Evolutionary conservation across 2,888 invertebrate species (phyloP), one percentile per base, ranked within the genome.

Genomic region (Mythimna albipuncta): DNA sequence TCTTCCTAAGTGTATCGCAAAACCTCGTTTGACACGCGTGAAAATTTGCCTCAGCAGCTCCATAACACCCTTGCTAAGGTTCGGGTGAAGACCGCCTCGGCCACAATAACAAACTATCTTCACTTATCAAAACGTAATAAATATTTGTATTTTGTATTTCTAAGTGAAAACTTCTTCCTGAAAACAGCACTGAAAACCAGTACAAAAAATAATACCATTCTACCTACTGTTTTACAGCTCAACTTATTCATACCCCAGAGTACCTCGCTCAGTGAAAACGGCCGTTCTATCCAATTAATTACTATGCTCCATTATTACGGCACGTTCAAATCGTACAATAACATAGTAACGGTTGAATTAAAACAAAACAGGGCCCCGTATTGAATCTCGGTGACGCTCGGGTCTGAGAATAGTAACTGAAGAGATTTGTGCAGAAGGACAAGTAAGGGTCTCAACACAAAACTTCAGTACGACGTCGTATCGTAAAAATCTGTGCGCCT

Each of bases 291-390:
- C 26, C 32, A 80, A 67, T 67, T 75, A 83, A 69, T 68, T 63
- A 69, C 65, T 58, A 54, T 26, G 6, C 35, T 35, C 54, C 38
- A 21, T 69, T 68, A 55, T 67, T 47, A 35, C 32, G n/a, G 26
- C 58, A 26, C 58, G 65, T 13, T 83, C 68, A 69, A 62, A 69
- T 66, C 50, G 16, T 62, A 70, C 61, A 84, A 83, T 80, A 83
- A 69, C 55, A 64, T 32, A 41, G 26, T 62, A 62, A 59, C 61
- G 57, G 32, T 35, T 69, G 64, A 64, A 81, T 81, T 81, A 26
- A 84, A 81, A 58, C 82, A 69, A 76, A 84, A 76, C 77, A 81
- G 38, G 19, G n/a, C 26, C 10, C 32, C 44, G 32, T 81, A 75
- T 81, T 84, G 69, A 84, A 76, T 84, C 81, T 58, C 69, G 58